Conservation (phyloP, 2,888 invertebrate genomes). For the Conus canariensis region DNA sequence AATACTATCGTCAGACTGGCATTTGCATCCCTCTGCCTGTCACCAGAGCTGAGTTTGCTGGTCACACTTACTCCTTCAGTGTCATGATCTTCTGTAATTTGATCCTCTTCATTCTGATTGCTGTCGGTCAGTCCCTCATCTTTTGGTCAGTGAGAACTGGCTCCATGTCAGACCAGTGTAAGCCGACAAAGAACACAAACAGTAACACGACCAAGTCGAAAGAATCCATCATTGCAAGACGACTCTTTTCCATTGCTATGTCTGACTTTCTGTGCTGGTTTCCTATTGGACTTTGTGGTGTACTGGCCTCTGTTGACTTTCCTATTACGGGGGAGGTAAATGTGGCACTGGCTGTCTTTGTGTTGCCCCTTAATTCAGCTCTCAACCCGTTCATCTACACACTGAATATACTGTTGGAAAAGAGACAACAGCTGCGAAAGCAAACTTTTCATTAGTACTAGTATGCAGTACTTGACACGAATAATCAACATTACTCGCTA, state of each 20-base stretch:
- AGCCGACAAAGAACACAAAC: not conserved
- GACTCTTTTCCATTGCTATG: not conserved
- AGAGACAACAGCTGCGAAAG: not conserved
- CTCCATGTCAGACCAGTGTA: not conserved
- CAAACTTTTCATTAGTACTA: too few species aligned
- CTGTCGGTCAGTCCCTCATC: not conserved
- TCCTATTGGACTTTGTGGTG: not conserved
- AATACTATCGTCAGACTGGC: slow-evolving; percentile 20
- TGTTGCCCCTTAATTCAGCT: not conserved
- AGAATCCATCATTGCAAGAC: not conserved
- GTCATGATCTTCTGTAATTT: slow-evolving; percentile 19
- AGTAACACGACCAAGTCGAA: not conserved
- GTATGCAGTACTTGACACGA: too few species aligned
- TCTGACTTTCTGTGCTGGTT: slow-evolving; percentile 9
- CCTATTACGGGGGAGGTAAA: not conserved
- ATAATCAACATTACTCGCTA: too few species aligned
- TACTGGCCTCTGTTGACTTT: not conserved
- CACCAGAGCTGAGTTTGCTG: not conserved
- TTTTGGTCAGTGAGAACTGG: not conserved
- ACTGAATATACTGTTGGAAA: not conserved
- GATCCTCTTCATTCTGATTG: not conserved
- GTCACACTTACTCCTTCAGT: not conserved
- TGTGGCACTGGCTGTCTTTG: not conserved
- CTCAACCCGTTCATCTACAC: not conserved
- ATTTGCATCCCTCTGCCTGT: slow-evolving; percentile 13